Evolutionary conservation across 2,888 invertebrate species (phyloP).

Genomic region (Caenorhabditis sulstoni): DNA sequence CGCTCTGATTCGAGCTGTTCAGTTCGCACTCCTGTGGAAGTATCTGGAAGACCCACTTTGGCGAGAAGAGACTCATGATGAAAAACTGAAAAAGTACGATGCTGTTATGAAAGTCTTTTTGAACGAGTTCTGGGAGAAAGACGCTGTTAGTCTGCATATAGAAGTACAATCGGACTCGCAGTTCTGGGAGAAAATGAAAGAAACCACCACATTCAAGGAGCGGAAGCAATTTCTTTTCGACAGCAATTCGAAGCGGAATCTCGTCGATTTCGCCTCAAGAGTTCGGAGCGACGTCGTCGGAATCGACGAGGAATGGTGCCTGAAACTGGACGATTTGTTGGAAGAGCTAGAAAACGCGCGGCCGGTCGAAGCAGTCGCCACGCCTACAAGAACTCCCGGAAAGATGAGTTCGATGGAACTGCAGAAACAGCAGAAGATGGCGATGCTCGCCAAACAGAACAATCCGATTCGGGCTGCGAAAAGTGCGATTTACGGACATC

Average conservation of each 20-base stretch:
- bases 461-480: slow-evolving; percentile 23
- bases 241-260: not conserved
- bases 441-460: slow-evolving; percentile 9
- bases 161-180: slow-evolving; percentile 42
- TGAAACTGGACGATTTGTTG: slow-evolving; percentile 9
- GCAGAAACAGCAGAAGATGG: slow-evolving; percentile 12
- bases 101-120: slow-evolving; percentile 9
- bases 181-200: slow-evolving; percentile 31
- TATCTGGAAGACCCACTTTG: slow-evolving; percentile 48
- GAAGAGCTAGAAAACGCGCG: not conserved
- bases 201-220: slow-evolving; percentile 10
- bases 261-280: not conserved
- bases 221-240: slow-evolving; percentile 13
- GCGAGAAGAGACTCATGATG: slow-evolving; percentile 11
- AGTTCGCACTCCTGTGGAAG: slow-evolving; percentile 44
- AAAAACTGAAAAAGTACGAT: slow-evolving; percentile 30
- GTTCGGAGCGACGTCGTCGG: not conserved
- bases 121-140: slow-evolving; percentile 13
- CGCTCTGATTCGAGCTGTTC: slow-evolving; percentile 32
- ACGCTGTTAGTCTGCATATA: slow-evolving; percentile 21
- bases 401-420: slow-evolving; percentile 27
- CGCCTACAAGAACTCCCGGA: not conserved
- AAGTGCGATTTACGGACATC: slow-evolving; percentile 20
- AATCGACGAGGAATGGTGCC: slow-evolving; percentile 9
- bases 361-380: slow-evolving; percentile 5